These are phyloP conservation scores for Arrhopalites spinosus DNA, from an alignment of 2,888 invertebrate genomes.

Conservation along the genomic window DNA sequence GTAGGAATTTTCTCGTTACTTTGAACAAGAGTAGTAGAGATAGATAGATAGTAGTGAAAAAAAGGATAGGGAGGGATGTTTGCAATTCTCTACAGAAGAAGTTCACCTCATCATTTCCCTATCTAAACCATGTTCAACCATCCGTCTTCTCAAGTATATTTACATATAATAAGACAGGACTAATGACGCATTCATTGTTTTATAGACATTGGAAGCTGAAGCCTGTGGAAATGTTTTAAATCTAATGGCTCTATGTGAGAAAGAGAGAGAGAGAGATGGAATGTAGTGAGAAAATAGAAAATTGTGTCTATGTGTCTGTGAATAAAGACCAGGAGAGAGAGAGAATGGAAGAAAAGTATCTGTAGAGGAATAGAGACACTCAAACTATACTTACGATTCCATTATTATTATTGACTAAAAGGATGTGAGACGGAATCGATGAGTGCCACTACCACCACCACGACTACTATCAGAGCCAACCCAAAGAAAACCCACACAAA, in stretches of 20 bases:
- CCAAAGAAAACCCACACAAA: not conserved
- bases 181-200: too few relatives aligned
- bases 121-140: too few relatives aligned
- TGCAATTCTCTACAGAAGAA: too few relatives aligned
- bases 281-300: not conserved
- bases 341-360: too few relatives aligned
- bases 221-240: not conserved
- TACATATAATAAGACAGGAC: too few relatives aligned
- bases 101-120: too few relatives aligned
- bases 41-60: too few relatives aligned
- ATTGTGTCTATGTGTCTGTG: not conserved
- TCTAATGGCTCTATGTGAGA: not conserved
- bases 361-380: conserved; percentile 1
- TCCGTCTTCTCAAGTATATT: too few relatives aligned
- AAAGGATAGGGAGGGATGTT: too few relatives aligned
- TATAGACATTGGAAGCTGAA: not conserved
- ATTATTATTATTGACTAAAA: conserved; percentile 17
- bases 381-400: not conserved
- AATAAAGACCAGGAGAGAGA: not conserved
- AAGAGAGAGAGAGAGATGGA: not conserved
- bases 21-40: too few relatives aligned
- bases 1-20: too few relatives aligned
- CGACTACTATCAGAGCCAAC: not conserved
- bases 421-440: conserved; percentile 5
- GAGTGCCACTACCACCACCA: not conserved